Evolutionary conservation across 2,113 vertebrate genomes (phyloP), one percentile per base, ranked within the genome.

Genomic region (Nycticebus coucang): DNA sequence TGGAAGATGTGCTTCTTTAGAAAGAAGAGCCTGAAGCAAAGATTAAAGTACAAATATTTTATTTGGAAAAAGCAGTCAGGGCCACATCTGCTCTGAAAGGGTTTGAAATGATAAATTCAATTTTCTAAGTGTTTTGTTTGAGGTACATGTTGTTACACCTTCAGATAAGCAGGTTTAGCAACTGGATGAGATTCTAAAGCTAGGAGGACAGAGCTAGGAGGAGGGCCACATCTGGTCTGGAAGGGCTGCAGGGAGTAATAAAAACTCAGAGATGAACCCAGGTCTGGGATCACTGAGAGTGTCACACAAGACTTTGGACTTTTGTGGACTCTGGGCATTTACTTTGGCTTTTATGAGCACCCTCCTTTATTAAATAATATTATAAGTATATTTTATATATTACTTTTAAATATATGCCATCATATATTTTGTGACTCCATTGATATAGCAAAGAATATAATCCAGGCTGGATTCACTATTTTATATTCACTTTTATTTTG

Each of bases 381-480:
- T 64, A 64, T 28, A 64, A 62, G 45, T 55, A 55, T 55, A 55
- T 55, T 55, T 55, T 55, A 30, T 14, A n/a, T 18, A 69, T n/a
- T 69, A 69, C n/a, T 69, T n/a, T 1, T 18, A 69, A 72, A 72
- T 21, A 24, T 72, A 72, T 74, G 24, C 1, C 45, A 37, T 75
- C 35, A 75, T 4, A 33, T 55, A 95, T 37, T 82, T 87, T 53
- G 72, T 88, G 71, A 18, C 35, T 87, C 3, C 7, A 68, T 50
- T 93, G 12, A 45, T 72, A 88, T 85, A 93, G 75, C 93, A 45
- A 91, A 53, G 45, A 93, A 72, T 82, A 68, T 68, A 94, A 89
- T 55, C 72, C n/a, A 57, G 60, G 62, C 28, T 95, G 71, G 41
- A 89, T 57, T 85, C 55, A 93, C 28, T 26, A 60, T 45, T 28